A percentile compares a stretch with the other conserved stretches of the same genome.
phyloP scores from a whole-genome alignment of 2,113 vertebrate species.

The Saccopteryx bilineata region DNA sequence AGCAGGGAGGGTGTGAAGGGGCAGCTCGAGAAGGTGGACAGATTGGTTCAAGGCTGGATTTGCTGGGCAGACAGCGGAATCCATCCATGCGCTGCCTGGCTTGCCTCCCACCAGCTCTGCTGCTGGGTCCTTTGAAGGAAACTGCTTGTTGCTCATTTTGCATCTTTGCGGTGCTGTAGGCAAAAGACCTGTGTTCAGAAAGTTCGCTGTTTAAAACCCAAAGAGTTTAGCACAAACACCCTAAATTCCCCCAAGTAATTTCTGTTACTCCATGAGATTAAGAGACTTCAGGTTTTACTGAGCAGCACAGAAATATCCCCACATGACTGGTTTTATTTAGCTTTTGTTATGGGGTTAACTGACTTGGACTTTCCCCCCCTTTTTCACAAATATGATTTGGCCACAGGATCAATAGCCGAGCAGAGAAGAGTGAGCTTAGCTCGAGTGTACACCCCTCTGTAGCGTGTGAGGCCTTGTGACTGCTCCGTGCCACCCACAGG shows the following conservation, averaged over 20 bases:
- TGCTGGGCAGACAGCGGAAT: not conserved
- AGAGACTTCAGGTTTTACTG: not conserved
- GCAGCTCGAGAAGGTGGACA: fast-evolving
- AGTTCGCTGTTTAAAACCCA: not conserved
- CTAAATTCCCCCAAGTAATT: not conserved
- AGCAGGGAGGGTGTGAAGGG: too few relatives aligned
- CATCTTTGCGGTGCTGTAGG: not conserved
- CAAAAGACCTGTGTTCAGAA: not conserved
- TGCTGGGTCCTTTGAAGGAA: not conserved
- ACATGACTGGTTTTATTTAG: not conserved
- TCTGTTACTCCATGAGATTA: not conserved
- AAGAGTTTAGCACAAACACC: not conserved
- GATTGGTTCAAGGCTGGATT: not conserved
- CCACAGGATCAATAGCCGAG: not conserved
- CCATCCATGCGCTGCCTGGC: not conserved
- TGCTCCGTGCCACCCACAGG: not conserved
- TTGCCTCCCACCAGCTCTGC: not conserved
- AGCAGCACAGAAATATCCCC: not conserved
- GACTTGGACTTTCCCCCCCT: not conserved
- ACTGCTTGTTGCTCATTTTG: too few relatives aligned
- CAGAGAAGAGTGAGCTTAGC: not conserved
- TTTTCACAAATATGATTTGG: not conserved
- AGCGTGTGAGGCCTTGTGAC: fast-evolving
- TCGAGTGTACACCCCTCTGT: not conserved
- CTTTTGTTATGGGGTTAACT: not conserved